A percentile compares a stretch with the other conserved stretches of the same genome.
phyloP scores from a whole-genome alignment of 2,888 invertebrate species.

The Gymnoscelis rufifasciata region DNA sequence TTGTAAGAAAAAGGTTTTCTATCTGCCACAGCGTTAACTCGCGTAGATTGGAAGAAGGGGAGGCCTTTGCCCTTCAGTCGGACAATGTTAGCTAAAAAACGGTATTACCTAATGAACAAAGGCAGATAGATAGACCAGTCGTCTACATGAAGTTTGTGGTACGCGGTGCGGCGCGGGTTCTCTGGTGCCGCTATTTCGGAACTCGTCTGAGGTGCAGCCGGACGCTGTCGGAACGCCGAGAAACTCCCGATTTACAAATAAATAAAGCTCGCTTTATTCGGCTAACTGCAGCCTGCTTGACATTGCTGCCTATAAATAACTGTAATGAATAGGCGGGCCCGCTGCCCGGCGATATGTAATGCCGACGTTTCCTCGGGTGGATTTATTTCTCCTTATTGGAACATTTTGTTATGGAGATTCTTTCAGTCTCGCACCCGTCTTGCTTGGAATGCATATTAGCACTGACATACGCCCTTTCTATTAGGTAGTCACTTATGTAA shows the following conservation, averaged over 20 bases:
- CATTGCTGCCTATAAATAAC: slow-evolving; percentile 75
- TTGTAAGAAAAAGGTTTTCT: too few relatives aligned
- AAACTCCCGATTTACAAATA: slow-evolving; percentile 72
- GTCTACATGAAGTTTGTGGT: too few relatives aligned
- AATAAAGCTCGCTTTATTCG: slow-evolving; percentile 64
- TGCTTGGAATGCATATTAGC: too few relatives aligned
- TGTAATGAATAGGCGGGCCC: slow-evolving; percentile 73
- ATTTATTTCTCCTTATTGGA: slow-evolving; percentile 71
- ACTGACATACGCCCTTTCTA: too few relatives aligned
- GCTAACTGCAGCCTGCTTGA: slow-evolving; percentile 72
- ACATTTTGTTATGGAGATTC: slow-evolving; percentile 66
- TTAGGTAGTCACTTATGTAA: too few relatives aligned
- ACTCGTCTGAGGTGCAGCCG: slow-evolving; percentile 44
- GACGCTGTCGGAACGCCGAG: slow-evolving; percentile 61
- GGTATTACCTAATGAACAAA: too few relatives aligned
- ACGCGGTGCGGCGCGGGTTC: slow-evolving; percentile 43
- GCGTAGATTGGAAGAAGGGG: too few relatives aligned
- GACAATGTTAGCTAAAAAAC: too few relatives aligned
- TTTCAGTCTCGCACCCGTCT: slow-evolving; percentile 32
- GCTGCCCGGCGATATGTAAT: slow-evolving; percentile 70
- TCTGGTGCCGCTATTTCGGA: slow-evolving; percentile 52
- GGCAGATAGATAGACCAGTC: too few relatives aligned
- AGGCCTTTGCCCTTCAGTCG: too few relatives aligned
- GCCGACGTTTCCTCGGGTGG: slow-evolving; percentile 64
- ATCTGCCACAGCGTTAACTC: too few relatives aligned